Conservation (phyloP, 2,888 invertebrate species). For the Nysson spinosus region DNA sequence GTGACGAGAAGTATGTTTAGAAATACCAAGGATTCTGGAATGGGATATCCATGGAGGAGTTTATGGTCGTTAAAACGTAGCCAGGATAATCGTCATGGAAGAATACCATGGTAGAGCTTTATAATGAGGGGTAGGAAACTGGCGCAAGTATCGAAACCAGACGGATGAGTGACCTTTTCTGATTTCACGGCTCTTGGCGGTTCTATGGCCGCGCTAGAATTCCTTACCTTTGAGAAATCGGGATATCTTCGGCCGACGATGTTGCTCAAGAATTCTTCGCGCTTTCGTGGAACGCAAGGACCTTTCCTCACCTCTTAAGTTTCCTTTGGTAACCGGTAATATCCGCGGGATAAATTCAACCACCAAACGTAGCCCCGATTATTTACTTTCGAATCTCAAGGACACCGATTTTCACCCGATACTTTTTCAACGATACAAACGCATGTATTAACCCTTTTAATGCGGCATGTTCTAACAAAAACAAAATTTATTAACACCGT, state of each 20-base stretch:
- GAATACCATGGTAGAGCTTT: slow-evolving; percentile 21
- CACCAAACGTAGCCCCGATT: not conserved
- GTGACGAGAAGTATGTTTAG: slow-evolving; percentile 1
- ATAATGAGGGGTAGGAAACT: slow-evolving; percentile 33
- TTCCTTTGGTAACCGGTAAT: too few relatives aligned
- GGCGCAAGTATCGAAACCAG: slow-evolving; percentile 36
- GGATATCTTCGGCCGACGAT: slow-evolving; percentile 3
- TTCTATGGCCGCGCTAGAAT: slow-evolving; percentile 17
- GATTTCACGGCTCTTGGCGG: slow-evolving; percentile 26
- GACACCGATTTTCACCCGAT: slow-evolving; percentile 13
- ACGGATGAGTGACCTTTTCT: slow-evolving; percentile 43
- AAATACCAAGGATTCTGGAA: slow-evolving; percentile 12
- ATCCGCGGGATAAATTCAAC: not conserved
- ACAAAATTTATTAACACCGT: too few relatives aligned
- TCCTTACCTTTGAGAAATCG: slow-evolving; percentile 19
- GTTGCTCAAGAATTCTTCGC: slow-evolving; percentile 38
- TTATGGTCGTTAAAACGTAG: slow-evolving; percentile 21
- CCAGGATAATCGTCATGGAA: slow-evolving; percentile 29
- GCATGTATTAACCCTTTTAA: too few relatives aligned
- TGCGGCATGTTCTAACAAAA: too few relatives aligned
- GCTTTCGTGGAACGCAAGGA: slow-evolving; percentile 8
- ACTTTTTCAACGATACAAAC: not conserved
- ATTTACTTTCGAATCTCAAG: slow-evolving; percentile 15
- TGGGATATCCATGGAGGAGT: not conserved
- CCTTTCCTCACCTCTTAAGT: slow-evolving; percentile 10